Evolutionary conservation across 1,140 invertebrate genomes (phyloP), one percentile per base, ranked within the genome.

Genomic region (Leptestheria dahalacensis): DNA sequence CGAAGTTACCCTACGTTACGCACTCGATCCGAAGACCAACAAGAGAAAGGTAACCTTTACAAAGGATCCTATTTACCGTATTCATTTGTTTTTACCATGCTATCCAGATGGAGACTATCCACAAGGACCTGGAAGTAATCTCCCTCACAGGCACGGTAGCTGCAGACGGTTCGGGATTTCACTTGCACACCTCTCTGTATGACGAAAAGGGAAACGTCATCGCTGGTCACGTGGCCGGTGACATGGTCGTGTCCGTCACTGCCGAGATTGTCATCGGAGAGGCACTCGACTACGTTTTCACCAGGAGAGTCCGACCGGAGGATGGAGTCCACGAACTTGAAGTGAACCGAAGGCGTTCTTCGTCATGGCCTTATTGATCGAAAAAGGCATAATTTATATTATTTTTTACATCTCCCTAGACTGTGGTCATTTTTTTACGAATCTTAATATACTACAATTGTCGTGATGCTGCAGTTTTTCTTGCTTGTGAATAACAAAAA

Each of bases 161-260:
- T 48, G 33, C 33, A 41, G 33, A 41, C 15, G 64, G 61, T 33
- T 65, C 63, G 18, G 72, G 71, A 18, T 61, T 62, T 20, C 74
- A 76, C 64, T 69, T 76, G 2, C 74, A 76, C 65, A 67, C 70
- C 6, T 66, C 68, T 15, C 65, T 76, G 25, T 69, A 69, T 55
- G 67, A 72, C 58, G 59, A 64, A 28, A 57, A 71, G 21, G 74
- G 74, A 2, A 59, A 64, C 2, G 70, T 72, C 1, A 59, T 74
- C n/a, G 70, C 71, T 1, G 74, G 74, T 53, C 74, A 76, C 66
- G 71, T 76, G 12, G 64, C 74, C 20, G 71, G 70, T 11, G 69
- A 74, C 62, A 60, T 75, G n/a, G 62, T 67, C 21, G 69, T 75
- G n/a, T 70, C 69, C 62, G 75, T 73, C 2, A 76, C 74, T 26